Evolutionary conservation across 2,113 vertebrate genomes (phyloP), one percentile per base, ranked within the genome.

Genomic region (Indicator indicator): DNA sequence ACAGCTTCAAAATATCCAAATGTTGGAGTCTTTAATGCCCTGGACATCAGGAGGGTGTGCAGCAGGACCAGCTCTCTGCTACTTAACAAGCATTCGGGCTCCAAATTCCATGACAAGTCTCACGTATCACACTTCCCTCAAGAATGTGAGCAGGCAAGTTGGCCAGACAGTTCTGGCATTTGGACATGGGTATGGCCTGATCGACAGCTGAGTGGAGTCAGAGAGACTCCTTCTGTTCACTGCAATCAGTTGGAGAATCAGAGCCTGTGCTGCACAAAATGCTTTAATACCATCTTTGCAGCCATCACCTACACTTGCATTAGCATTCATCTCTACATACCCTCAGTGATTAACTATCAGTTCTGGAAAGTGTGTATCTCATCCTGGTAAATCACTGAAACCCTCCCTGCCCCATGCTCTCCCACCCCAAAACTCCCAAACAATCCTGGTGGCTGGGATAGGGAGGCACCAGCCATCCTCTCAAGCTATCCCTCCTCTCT

Each of bases 61-160:
- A 78, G 86, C 3, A 5, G 78, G 78, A 76, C 65, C 75, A 46
- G 74, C 0, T 0, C 74, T 72, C 69, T 58, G 1, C 13, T 62
- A 19, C 91, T 91, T 87, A 46, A 69, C 83, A 42, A 79, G 74
- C 63, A 8, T 33, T 82, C 0, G 4, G 69, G 50, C 87, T 96
- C 84, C 89, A 69, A 92, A 92, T 92, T 96, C 95, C 95, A 83
- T 4, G 0, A 76, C 10, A 2, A 79, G 63, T 73, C 75, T 92
- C 91, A 63, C 9, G 38, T 94, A 89, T 87, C 91, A 88, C 93
- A 91, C 89, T 95, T 85, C 81, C 89, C 91, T 92, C 93, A 95
- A 94, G 94, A 94, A 96, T 93, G 92, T 87, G 93, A 94, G 89
- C 42, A 69, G 83, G 89, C 90, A 91, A 82, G 92, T 46, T 92